A percentile compares a stretch with the other conserved stretches of the same genome.
phyloP scores from a whole-genome alignment of 2,888 invertebrate genomes.

The Didymodactylos carnosus region DNA sequence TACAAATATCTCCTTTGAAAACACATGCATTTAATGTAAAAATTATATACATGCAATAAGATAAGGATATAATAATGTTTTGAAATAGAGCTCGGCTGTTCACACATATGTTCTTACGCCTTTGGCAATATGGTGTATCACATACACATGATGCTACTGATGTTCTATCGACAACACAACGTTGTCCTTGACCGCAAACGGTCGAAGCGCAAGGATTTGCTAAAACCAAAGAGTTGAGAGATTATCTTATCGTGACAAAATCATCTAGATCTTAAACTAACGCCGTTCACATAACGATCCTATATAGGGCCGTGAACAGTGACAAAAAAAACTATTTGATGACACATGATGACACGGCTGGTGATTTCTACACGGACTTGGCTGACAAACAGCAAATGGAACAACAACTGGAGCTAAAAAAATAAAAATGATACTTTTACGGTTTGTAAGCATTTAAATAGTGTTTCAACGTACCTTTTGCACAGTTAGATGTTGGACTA shows the following conservation, averaged over 20 bases:
- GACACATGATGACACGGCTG: not conserved
- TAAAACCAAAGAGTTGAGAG: not conserved
- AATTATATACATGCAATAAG: no score
- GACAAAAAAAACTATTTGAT: not conserved
- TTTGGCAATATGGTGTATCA: not conserved
- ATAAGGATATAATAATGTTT: no score
- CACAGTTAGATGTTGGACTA: not conserved
- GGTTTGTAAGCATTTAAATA: not conserved
- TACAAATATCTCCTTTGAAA: constrained; percentile 12
- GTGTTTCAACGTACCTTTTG: not conserved
- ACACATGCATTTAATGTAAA: no score
- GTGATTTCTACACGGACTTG: not conserved
- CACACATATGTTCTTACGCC: not conserved
- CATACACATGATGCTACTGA: not conserved
- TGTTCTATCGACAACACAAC: not conserved
- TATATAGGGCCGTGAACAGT: not conserved
- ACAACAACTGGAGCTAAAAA: not conserved
- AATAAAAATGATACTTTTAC: no score
- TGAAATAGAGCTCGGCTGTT: no score
- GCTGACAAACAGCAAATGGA: not conserved
- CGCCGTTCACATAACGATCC: not conserved
- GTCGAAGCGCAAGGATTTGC: not conserved
- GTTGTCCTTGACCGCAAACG: not conserved
- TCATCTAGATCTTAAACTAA: not conserved
- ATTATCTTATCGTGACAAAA: not conserved